These are phyloP conservation scores for Sesamia nonagrioides DNA, from an alignment of 1,140 invertebrate species.

Conservation along the genomic window DNA sequence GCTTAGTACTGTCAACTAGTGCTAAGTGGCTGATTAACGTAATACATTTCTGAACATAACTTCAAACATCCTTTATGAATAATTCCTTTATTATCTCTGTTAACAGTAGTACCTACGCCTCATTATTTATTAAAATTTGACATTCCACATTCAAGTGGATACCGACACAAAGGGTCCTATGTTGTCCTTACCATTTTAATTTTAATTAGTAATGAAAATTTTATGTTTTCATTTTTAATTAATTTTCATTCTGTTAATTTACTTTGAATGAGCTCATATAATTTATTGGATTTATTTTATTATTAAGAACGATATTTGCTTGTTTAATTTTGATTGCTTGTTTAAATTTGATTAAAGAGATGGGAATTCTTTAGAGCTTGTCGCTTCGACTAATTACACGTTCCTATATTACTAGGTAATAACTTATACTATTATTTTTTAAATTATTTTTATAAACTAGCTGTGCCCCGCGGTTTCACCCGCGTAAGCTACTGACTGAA, in stretches of 20 bases:
- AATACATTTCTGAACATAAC: no score
- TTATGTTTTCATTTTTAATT: not conserved
- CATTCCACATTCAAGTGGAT: not conserved
- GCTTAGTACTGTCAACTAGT: no score
- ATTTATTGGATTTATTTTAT: not conserved
- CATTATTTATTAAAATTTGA: conserved; percentile 2
- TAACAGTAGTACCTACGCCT: not conserved
- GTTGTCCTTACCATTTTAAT: not conserved
- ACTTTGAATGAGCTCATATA: not conserved
- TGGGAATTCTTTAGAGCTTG: not conserved
- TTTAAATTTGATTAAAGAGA: not conserved
- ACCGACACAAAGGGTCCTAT: not conserved
- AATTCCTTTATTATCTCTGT: not conserved
- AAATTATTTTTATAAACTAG: no score
- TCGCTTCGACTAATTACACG: no score
- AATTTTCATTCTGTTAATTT: conserved; percentile 15
- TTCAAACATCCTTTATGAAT: no score
- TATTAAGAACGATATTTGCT: not conserved
- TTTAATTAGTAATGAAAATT: conserved; percentile 14
- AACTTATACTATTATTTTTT: no score
- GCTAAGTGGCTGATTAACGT: no score
- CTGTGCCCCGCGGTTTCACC: no score
- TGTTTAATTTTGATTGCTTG: not conserved
- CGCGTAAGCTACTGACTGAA: no score
- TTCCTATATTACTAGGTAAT: no score